These are phyloP conservation scores for Drosophila anomelani DNA, from an alignment of 2,888 invertebrate species.

Conservation along the genomic window DNA sequence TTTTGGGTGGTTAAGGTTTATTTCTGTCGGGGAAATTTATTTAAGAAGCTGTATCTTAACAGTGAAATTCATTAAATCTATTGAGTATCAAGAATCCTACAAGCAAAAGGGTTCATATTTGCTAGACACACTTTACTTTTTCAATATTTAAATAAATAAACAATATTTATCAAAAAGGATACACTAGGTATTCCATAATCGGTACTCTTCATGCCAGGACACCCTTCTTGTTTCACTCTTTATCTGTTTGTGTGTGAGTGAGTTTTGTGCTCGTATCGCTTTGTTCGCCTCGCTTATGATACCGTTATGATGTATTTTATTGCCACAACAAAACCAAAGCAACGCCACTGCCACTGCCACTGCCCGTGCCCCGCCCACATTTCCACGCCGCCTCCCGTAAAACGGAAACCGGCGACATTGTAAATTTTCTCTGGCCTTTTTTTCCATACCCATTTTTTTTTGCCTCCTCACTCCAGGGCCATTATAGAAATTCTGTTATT, in stretches of 20 bases:
- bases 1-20: background rate
- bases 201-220: no score
- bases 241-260: constrained; percentile 42
- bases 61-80: no score
- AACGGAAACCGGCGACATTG: constrained; percentile 81
- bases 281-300: constrained; percentile 81
- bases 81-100: background rate
- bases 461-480: constrained; percentile 25
- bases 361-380: constrained; percentile 6
- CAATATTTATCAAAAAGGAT: no score
- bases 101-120: background rate
- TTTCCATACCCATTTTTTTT: constrained; percentile 13
- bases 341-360: constrained; percentile 23
- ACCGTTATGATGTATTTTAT: constrained; percentile 82
- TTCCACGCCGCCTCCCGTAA: background rate
- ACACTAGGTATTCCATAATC: background rate
- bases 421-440: constrained; percentile 69
- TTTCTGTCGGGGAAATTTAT: background rate
- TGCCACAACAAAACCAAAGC: constrained; percentile 76
- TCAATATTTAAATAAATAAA: no score
- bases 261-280: constrained; percentile 67
- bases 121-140: no score
- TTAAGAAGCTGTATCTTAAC: background rate
- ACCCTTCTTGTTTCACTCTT: constrained; percentile 22
- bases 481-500: constrained; percentile 56